These are phyloP conservation scores for Tetramorium simillimum DNA, from an alignment of 1,140 invertebrate genomes.

Conservation along the genomic window DNA sequence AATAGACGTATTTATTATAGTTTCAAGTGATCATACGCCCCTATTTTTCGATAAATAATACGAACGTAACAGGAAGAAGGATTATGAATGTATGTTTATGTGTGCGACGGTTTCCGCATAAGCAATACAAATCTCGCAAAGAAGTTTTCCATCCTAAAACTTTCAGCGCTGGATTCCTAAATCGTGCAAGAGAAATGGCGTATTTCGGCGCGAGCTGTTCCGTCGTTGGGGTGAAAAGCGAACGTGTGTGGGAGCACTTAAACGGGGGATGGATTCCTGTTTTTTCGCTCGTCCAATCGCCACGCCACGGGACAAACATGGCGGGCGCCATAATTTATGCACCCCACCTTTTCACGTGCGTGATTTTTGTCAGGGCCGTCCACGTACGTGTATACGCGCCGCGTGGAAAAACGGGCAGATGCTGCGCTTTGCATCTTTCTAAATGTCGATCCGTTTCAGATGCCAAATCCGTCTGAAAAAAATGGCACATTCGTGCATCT, in stretches of 20 bases:
- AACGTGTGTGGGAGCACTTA: slow-evolving; percentile 62
- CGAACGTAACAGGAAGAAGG: not conserved
- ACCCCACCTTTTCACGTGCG: slow-evolving; percentile 71
- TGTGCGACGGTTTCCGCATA: not conserved
- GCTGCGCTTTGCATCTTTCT: slow-evolving; percentile 66
- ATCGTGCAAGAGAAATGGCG: slow-evolving; percentile 67
- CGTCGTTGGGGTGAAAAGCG: slow-evolving; percentile 58
- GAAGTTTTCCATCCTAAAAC: slow-evolving; percentile 6
- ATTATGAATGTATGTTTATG: not conserved
- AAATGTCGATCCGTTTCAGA: slow-evolving; percentile 59
- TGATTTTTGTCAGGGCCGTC: slow-evolving; percentile 71
- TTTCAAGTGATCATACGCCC: not conserved
- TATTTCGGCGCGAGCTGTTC: slow-evolving; percentile 45
- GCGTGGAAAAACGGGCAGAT: slow-evolving; percentile 70
- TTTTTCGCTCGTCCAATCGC: slow-evolving; percentile 73
- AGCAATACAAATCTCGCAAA: slow-evolving; percentile 1
- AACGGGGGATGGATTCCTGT: slow-evolving; percentile 69
- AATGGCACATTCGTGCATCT: not conserved
- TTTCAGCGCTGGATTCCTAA: slow-evolving; percentile 38
- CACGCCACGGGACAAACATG: slow-evolving; percentile 74
- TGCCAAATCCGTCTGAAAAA: slow-evolving; percentile 29
- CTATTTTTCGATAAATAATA: slow-evolving; percentile 11
- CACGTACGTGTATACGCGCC: slow-evolving; percentile 18
- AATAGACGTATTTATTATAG: not conserved
- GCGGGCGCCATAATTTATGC: slow-evolving; percentile 75